These are phyloP conservation scores for Thalpophila matura DNA, from an alignment of 2,888 invertebrate genomes.

Conservation along the genomic window DNA sequence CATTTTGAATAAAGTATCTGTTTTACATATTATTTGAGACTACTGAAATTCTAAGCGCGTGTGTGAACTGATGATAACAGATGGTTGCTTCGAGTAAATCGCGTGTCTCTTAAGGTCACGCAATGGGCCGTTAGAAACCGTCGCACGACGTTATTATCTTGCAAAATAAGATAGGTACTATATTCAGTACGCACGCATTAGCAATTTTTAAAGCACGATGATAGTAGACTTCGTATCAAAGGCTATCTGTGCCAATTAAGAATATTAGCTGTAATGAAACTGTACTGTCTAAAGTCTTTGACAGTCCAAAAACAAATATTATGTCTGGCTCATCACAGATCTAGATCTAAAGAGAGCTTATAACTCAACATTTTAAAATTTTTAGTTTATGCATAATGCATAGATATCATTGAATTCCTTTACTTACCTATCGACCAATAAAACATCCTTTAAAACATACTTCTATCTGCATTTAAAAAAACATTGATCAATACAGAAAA, in stretches of 20 bases:
- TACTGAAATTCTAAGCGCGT: slow-evolving; percentile 56
- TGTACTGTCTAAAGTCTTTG: neutral
- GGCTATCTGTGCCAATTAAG: neutral
- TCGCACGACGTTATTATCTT: slow-evolving; percentile 45
- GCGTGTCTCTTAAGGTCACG: slow-evolving; percentile 60
- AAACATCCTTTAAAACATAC: too few relatives aligned
- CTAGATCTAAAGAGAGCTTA: too few relatives aligned
- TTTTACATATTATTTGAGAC: slow-evolving; percentile 54
- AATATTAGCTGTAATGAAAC: neutral
- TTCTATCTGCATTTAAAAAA: too few relatives aligned
- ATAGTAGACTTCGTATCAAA: neutral
- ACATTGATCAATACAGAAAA: too few relatives aligned
- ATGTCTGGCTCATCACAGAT: neutral
- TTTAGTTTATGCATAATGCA: too few relatives aligned
- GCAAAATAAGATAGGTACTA: slow-evolving; percentile 15
- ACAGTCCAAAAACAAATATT: neutral
- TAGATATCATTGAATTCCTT: too few relatives aligned
- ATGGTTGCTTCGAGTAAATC: slow-evolving; percentile 62
- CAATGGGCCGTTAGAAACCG: slow-evolving; percentile 41
- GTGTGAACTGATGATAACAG: slow-evolving; percentile 68
- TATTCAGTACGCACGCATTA: slow-evolving; percentile 12
- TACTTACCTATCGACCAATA: too few relatives aligned
- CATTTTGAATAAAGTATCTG: slow-evolving; percentile 38
- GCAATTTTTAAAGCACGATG: slow-evolving; percentile 16
- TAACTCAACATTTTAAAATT: too few relatives aligned